Percentiles rank a stretch among this genome's conserved stretches.
Evolutionary conservation across 1,140 invertebrate genomes (phyloP).

Genomic region (Nilaparvata lugens): DNA sequence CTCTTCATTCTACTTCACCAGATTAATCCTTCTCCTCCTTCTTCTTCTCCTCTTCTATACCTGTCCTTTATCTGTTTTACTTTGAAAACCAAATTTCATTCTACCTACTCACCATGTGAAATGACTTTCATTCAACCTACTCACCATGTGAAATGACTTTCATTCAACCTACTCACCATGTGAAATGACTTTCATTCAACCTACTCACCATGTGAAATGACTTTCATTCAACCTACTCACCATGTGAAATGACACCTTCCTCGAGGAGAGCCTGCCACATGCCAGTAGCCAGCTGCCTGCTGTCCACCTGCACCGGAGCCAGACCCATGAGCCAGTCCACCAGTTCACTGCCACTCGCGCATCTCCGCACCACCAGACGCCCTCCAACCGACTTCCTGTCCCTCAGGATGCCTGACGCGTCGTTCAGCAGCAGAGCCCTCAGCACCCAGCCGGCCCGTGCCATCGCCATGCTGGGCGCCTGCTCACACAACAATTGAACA

Average conservation of each 20-base stretch:
- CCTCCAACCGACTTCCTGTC: slow-evolving; percentile 49
- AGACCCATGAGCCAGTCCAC: slow-evolving; percentile 65
- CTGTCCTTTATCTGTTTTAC: too few species aligned
- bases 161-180: too few species aligned
- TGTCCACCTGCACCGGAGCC: slow-evolving; percentile 39
- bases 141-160: too few species aligned
- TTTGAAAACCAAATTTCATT: too few species aligned
- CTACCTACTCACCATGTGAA: too few species aligned
- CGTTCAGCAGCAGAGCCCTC: slow-evolving; percentile 51
- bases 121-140: too few species aligned
- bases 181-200: too few species aligned
- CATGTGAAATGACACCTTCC: slow-evolving; percentile 68
- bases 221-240: slow-evolving; percentile 41
- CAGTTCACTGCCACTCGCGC: slow-evolving; percentile 56
- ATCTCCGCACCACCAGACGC: slow-evolving; percentile 40
- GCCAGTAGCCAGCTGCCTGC: slow-evolving; percentile 61
- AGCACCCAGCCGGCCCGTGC: slow-evolving; percentile 58
- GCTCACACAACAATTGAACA: slow-evolving; percentile 17
- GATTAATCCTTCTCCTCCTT: too few species aligned
- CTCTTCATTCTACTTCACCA: too few species aligned
- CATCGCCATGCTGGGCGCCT: slow-evolving; percentile 53
- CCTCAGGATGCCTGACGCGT: slow-evolving; percentile 48
- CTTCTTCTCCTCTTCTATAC: too few species aligned
- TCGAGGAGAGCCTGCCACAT: slow-evolving; percentile 82
- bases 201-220: too few species aligned